Evolutionary conservation across 2,797 vertebrate genomes (phyloP).

Genomic region (Phoeniculus purpureus): DNA sequence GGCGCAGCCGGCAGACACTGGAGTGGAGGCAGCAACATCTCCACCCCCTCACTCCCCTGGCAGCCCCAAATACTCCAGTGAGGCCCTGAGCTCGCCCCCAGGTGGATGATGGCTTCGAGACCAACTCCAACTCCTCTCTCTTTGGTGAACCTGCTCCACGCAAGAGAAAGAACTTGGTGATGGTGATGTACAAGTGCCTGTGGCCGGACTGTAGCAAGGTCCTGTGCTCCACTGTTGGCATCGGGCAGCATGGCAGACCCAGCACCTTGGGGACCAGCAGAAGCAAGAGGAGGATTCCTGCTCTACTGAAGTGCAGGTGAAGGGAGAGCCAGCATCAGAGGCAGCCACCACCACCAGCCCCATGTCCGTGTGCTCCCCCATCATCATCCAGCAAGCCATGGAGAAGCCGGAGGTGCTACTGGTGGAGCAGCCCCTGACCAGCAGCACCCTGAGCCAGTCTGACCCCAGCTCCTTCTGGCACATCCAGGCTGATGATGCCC

Average conservation of each 20-base stretch:
- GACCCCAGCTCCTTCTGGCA: constrained; percentile 94
- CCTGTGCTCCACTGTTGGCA: constrained; percentile 90
- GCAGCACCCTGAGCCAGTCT: constrained; percentile 88
- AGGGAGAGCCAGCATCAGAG: constrained; percentile 69
- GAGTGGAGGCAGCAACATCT: constrained; percentile 88
- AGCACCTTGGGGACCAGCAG: constrained; percentile 92
- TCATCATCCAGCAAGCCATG: constrained; percentile 75
- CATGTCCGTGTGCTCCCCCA: constrained; percentile 49
- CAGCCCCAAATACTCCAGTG: constrained; percentile 78
- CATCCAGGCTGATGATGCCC: constrained; percentile 92
- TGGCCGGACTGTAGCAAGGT: constrained; percentile 93
- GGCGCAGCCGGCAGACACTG: constrained; percentile 93
- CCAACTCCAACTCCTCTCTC: constrained; percentile 84
- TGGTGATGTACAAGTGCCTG: constrained; percentile 90
- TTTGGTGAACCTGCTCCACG: constrained; percentile 85
- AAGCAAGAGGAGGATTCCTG: constrained; percentile 94
- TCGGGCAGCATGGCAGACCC: constrained; percentile 90
- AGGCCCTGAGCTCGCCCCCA: constrained; percentile 76
- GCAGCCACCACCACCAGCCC: not conserved
- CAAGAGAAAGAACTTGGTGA: constrained; percentile 90
- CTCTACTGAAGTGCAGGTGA: constrained; percentile 90
- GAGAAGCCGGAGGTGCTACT: constrained; percentile 65
- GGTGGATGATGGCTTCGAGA: constrained; percentile 85
- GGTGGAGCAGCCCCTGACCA: constrained; percentile 74
- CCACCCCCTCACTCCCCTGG: constrained; percentile 88